Evolutionary conservation across 1,140 invertebrate species (phyloP).

Genomic region (Lordiphosa clarofinis): DNA sequence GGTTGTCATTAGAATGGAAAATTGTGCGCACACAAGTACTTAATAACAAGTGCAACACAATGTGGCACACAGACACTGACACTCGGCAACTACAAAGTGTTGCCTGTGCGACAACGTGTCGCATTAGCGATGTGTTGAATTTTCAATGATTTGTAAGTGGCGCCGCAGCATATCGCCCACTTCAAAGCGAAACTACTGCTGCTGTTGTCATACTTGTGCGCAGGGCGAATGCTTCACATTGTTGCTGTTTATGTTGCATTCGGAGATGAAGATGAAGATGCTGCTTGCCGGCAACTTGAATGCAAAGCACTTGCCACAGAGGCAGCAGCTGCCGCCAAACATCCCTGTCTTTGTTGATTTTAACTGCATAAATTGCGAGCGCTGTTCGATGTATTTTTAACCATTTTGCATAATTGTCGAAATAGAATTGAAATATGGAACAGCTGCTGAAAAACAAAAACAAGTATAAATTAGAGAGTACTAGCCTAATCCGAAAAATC

Average conservation of each 20-base stretch:
- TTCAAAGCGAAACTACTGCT: conserved; percentile 28
- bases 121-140: conserved; percentile 74
- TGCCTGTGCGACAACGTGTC: conserved; percentile 55
- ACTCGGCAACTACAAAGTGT: conserved; percentile 42
- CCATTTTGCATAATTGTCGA: conserved; percentile 44
- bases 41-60: conserved; percentile 75
- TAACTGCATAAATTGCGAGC: conserved; percentile 54
- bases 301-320: conserved; percentile 1
- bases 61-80: conserved; percentile 48
- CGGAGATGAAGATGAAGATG: conserved; percentile 1
- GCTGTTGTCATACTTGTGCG: conserved; percentile 10
- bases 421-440: neutral
- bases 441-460: neutral
- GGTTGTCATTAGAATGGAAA: conserved; percentile 73
- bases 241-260: conserved; percentile 43
- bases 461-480: neutral
- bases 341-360: conserved; percentile 20
- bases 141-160: conserved; percentile 74
- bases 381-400: conserved; percentile 53
- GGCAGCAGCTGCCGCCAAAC: conserved; percentile 23
- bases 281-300: conserved; percentile 1
- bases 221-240: conserved; percentile 43
- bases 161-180: conserved; percentile 35
- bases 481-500: neutral
- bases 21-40: conserved; percentile 70